Conservation (phyloP, 2,797 vertebrate species). For the Amblyopsis hoosieri region DNA sequence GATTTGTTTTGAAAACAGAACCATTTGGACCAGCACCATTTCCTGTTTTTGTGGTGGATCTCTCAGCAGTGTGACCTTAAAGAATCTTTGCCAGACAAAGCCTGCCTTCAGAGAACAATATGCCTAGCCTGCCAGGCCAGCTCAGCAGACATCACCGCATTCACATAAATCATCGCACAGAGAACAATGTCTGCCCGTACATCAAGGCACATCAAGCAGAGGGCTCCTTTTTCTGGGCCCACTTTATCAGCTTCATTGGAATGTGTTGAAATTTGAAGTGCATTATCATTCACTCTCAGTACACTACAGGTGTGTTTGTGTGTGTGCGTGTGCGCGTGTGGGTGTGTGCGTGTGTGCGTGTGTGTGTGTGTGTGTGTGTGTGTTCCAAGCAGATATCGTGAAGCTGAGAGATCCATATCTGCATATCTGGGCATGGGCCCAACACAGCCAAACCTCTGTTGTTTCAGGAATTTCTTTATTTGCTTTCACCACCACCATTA, state of each 20-base stretch:
- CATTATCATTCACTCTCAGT: conserved; percentile 4
- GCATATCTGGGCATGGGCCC: conserved; percentile 38
- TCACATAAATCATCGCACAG: conserved; percentile 34
- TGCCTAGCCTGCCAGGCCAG: conserved; percentile 12
- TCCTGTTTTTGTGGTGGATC: conserved; percentile 35
- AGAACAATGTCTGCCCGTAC: conserved; percentile 22
- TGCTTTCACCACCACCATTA: conserved; percentile 29
- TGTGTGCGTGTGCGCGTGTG: conserved; percentile 7
- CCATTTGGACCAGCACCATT: conserved; percentile 11
- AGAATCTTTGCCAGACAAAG: conserved; percentile 39
- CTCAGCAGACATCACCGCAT: conserved; percentile 48
- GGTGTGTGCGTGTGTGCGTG: background rate
- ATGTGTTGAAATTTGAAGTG: conserved; percentile 49
- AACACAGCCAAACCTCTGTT: conserved; percentile 45
- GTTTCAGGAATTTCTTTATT: conserved; percentile 49
- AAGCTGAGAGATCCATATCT: conserved; percentile 41
- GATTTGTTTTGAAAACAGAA: conserved; percentile 3
- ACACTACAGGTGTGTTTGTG: conserved; percentile 7
- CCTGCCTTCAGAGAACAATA: conserved; percentile 21
- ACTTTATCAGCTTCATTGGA: conserved; percentile 51
- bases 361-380: background rate
- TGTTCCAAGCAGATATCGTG: background rate
- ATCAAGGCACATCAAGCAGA: conserved; percentile 32
- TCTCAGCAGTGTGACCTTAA: conserved; percentile 38
- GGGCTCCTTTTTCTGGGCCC: conserved; percentile 23